A percentile compares a stretch with the other conserved stretches of the same genome.
phyloP scores from a whole-genome alignment of 1,140 invertebrate genomes.

The Asbolus verrucosus region DNA sequence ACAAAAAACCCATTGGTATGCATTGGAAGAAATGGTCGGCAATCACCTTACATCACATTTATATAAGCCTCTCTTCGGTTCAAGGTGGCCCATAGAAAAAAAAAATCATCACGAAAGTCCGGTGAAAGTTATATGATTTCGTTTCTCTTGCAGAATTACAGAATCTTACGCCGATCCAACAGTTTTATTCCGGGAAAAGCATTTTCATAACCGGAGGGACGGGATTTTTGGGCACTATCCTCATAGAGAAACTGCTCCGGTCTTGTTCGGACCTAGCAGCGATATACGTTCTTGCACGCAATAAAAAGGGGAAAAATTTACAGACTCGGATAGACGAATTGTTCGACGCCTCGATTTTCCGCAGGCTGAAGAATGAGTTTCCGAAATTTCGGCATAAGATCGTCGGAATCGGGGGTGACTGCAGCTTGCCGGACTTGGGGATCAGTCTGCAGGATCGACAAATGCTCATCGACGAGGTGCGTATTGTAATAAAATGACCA shows the following conservation, averaged over 20 bases:
- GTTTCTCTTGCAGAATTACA: no score
- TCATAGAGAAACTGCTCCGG: conserved; percentile 86
- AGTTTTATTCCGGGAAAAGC: conserved; percentile 70
- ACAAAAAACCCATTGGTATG: conserved; percentile 30
- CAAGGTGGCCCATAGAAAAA: no score
- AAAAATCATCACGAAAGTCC: no score
- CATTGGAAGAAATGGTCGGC: conserved; percentile 18
- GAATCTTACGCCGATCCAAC: conserved; percentile 62
- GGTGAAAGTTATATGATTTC: no score
- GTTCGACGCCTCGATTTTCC: conserved; percentile 70
- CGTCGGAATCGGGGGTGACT: conserved; percentile 74
- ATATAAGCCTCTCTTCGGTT: conserved; percentile 1
- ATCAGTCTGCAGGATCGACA: conserved; percentile 71
- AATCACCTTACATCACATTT: conserved; percentile 14
- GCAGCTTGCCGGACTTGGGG: conserved; percentile 72
- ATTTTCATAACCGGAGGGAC: conserved; percentile 79
- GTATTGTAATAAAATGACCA: conserved; percentile 18
- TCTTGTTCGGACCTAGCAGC: conserved; percentile 79
- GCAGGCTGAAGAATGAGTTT: conserved; percentile 51
- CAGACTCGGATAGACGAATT: conserved; percentile 72
- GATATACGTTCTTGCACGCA: conserved; percentile 82
- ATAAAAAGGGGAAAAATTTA: conserved; percentile 81
- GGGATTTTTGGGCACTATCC: conserved; percentile 79
- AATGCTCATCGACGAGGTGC: conserved; percentile 73
- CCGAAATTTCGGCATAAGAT: conserved; percentile 78